Evolutionary conservation across 2,888 invertebrate species (phyloP).

Genomic region (Cepaea hortensis): DNA sequence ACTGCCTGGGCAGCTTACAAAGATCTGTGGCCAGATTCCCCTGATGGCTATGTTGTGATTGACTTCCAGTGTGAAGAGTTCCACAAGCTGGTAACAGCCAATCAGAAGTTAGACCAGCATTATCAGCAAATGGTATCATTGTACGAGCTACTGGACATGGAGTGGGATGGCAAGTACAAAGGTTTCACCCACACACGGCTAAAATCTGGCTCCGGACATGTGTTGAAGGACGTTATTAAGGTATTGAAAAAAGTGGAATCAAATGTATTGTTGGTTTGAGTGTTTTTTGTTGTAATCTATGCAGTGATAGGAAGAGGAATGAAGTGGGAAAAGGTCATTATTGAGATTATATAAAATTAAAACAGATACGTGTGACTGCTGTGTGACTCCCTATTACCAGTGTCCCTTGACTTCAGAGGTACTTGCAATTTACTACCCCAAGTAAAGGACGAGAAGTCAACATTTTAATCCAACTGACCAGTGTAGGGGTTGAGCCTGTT

Average conservation of each 20-base stretch:
- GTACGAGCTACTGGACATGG: constrained; percentile 43
- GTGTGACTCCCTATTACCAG: no score
- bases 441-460: no score
- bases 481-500: no score
- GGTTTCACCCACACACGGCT: constrained; percentile 47
- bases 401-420: no score
- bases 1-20: constrained; percentile 65
- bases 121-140: constrained; percentile 63
- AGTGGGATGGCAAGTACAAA: constrained; percentile 41
- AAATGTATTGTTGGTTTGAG: background rate
- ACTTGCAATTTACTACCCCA: no score
- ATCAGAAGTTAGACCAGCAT: constrained; percentile 34
- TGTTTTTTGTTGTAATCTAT: background rate
- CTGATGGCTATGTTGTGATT: constrained; percentile 57
- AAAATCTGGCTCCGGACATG: constrained; percentile 36
- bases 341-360: no score
- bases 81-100: constrained; percentile 59
- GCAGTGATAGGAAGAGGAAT: background rate
- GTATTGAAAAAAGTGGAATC: constrained; percentile 1
- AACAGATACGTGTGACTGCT: no score
- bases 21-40: constrained; percentile 59
- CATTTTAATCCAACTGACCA: no score
- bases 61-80: constrained; percentile 70
- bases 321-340: no score
- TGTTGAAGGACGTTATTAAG: constrained; percentile 47